A percentile compares a stretch with the other conserved stretches of the same genome.
These are phyloP conservation scores for Dendrophyllia cribrosa DNA, from an alignment of 64 coral and sea anemone genomes.

Conservation along the genomic window DNA sequence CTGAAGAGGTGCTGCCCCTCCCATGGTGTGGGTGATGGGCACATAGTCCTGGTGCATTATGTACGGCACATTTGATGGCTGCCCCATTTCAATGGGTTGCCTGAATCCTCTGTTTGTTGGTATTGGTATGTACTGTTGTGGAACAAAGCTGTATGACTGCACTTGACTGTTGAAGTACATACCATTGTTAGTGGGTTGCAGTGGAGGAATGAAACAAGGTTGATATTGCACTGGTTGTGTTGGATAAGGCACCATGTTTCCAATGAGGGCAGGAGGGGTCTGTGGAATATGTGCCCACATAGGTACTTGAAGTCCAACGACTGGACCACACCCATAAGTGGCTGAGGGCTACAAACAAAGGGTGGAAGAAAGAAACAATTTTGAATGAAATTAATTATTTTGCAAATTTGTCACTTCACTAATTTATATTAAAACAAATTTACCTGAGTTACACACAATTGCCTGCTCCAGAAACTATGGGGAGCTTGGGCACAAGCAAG, in stretches of 20 bases:
- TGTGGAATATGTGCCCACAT: conserved; percentile 51
- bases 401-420: too few species aligned
- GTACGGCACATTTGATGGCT: conserved; percentile 40
- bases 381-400: too few species aligned
- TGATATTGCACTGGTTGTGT: conserved; percentile 47
- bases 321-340: conserved; percentile 25
- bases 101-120: conserved; percentile 35
- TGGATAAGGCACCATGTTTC: conserved; percentile 37
- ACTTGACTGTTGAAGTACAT: conserved; percentile 50
- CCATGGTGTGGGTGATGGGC: conserved; percentile 7
- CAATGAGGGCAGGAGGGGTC: conserved; percentile 11
- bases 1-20: background rate
- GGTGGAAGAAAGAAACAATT: too few species aligned
- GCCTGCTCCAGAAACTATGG: too few species aligned
- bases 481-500: too few species aligned
- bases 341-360: conserved; percentile 24
- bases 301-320: conserved; percentile 30
- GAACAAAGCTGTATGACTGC: conserved; percentile 29
- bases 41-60: conserved; percentile 36
- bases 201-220: conserved; percentile 21
- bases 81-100: background rate
- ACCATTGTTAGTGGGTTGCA: conserved; percentile 21
- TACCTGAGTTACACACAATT: too few species aligned
- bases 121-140: conserved; percentile 30
- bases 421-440: too few species aligned